Conservation (phyloP, 2,888 invertebrate species). For the Muscina levida region DNA sequence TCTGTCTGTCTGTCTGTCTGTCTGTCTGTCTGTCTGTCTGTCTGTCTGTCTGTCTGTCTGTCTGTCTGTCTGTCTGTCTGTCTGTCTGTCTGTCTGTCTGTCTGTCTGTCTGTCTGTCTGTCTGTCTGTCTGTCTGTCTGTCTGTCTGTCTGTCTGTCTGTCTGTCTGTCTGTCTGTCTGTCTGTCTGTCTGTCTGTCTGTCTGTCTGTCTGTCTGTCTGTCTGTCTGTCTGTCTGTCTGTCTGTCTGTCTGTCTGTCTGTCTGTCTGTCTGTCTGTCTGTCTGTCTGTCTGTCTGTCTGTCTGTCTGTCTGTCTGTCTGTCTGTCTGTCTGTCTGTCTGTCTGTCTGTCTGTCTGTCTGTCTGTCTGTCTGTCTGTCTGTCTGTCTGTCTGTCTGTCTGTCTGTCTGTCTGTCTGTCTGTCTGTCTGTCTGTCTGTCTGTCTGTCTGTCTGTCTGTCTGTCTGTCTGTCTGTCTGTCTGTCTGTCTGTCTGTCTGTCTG, state of each 20-base stretch:
- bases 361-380: background rate
- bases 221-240: background rate
- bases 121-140: background rate
- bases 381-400: background rate
- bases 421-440: background rate
- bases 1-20: background rate
- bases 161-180: background rate
- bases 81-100: background rate
- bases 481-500: background rate
- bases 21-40: background rate
- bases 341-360: background rate
- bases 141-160: background rate
- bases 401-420: background rate
- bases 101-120: background rate
- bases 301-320: background rate
- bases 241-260: background rate
- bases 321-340: background rate
- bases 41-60: background rate
- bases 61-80: background rate
- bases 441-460: background rate
- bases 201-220: background rate
- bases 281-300: background rate
- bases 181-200: background rate
- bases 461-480: background rate
- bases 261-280: background rate